Conservation (phyloP, 2,797 vertebrate genomes). For the Darevskia nairensis region DNA sequence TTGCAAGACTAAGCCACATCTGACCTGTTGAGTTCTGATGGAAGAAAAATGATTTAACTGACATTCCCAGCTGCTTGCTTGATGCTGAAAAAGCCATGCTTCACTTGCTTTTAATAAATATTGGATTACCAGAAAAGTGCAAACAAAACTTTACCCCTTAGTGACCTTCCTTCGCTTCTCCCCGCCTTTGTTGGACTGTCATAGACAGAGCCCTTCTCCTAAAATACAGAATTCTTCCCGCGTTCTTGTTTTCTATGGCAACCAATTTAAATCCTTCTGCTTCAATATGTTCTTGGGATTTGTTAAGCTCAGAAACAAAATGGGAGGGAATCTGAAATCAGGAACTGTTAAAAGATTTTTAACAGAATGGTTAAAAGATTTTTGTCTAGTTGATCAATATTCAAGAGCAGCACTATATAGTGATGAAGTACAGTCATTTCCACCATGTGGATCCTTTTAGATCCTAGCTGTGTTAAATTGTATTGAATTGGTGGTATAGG, state of each 20-base stretch:
- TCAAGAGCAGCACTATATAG: too few species aligned
- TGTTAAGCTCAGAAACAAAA: neutral
- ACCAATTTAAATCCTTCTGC: neutral
- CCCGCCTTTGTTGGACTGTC: neutral
- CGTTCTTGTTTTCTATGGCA: neutral
- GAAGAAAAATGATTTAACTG: neutral
- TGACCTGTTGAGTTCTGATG: neutral
- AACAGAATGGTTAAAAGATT: too few species aligned
- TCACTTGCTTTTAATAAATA: conserved; percentile 16
- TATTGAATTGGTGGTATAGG: too few species aligned
- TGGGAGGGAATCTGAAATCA: too few species aligned
- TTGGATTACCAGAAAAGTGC: conserved; percentile 1
- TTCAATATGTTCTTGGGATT: too few species aligned
- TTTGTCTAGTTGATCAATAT: too few species aligned
- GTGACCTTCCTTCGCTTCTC: neutral
- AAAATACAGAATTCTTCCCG: neutral
- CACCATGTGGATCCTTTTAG: too few species aligned
- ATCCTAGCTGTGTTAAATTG: too few species aligned
- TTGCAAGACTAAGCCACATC: neutral
- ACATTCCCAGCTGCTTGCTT: neutral
- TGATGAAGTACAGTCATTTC: too few species aligned
- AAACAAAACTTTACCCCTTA: conserved; percentile 1
- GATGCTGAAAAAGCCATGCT: neutral
- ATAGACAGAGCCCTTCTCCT: neutral
- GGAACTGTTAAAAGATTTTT: too few species aligned